Evolutionary conservation across 1,140 invertebrate genomes (phyloP).

Genomic region (Oscheius sp.): DNA sequence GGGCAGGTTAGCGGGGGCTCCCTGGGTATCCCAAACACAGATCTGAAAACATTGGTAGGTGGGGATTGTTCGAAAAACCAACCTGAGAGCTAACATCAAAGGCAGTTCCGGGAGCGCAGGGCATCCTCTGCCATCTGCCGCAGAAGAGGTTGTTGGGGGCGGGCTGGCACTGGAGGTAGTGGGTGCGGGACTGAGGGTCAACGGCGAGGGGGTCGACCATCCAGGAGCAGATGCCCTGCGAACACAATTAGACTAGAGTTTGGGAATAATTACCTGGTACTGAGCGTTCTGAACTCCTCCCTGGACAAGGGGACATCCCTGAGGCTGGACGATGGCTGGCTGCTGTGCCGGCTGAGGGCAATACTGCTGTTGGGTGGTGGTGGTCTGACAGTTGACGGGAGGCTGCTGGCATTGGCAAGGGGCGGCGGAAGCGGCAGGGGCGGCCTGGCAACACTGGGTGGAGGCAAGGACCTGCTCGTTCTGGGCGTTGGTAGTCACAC

Average conservation of each 20-base stretch:
- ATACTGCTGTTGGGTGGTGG: slow-evolving; percentile 49
- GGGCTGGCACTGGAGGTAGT: slow-evolving; percentile 57
- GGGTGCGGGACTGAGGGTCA: slow-evolving; percentile 53
- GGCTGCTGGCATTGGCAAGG: slow-evolving; percentile 29
- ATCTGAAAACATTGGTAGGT: slow-evolving; percentile 30
- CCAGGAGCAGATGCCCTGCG: slow-evolving; percentile 58
- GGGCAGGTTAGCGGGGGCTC: slow-evolving; percentile 40
- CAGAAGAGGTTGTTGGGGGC: slow-evolving; percentile 60
- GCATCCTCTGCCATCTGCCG: slow-evolving; percentile 60
- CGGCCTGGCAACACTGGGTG: slow-evolving; percentile 21
- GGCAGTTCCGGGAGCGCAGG: slow-evolving; percentile 56
- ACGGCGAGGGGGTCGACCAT: slow-evolving; percentile 57
- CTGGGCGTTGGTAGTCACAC: slow-evolving; percentile 27
- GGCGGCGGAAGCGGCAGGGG: background rate
- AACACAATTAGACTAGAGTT: background rate
- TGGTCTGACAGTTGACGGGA: slow-evolving; percentile 47
- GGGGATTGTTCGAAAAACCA: background rate
- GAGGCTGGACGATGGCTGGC: slow-evolving; percentile 51
- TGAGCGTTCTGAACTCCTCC: slow-evolving; percentile 49
- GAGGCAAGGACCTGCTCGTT: slow-evolving; percentile 33
- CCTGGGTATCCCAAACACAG: slow-evolving; percentile 53
- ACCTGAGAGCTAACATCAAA: slow-evolving; percentile 53
- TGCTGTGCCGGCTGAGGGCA: slow-evolving; percentile 51
- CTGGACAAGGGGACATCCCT: slow-evolving; percentile 57
- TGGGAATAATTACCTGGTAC: slow-evolving; percentile 29